Conservation (phyloP, 2,113 vertebrate species). For the Irena cyanogastra region DNA sequence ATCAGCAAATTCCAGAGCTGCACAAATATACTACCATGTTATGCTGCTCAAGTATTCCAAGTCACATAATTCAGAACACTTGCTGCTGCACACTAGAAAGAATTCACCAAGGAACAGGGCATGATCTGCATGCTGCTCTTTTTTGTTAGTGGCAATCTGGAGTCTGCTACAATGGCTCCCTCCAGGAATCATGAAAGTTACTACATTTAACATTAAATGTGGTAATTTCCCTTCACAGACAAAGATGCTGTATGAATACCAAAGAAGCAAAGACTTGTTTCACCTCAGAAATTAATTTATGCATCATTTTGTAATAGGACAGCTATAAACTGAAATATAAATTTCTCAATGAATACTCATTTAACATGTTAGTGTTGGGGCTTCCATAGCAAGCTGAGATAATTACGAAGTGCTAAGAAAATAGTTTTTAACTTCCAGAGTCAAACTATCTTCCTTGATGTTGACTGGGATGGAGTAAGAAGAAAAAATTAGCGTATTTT, state of each 20-base stretch:
- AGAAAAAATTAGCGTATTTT: not conserved
- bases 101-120: not conserved
- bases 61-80: not conserved
- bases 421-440: not conserved
- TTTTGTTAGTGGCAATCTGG: not conserved
- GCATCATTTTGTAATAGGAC: not conserved
- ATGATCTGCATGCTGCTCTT: not conserved
- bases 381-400: not conserved
- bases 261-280: not conserved
- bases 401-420: not conserved
- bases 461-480: not conserved
- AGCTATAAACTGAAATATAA: not conserved
- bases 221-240: not conserved
- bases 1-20: constrained; percentile 95
- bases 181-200: not conserved
- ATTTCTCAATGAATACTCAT: not conserved
- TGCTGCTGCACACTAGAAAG: not conserved
- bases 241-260: not conserved
- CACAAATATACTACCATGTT: constrained; percentile 47
- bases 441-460: not conserved
- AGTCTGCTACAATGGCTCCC: not conserved
- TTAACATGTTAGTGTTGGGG: not conserved
- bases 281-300: not conserved
- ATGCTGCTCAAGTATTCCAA: not conserved
- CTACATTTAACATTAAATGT: not conserved